These are phyloP conservation scores for Hemibagrus guttatus DNA, from an alignment of 2,797 vertebrate genomes.

Conservation along the genomic window DNA sequence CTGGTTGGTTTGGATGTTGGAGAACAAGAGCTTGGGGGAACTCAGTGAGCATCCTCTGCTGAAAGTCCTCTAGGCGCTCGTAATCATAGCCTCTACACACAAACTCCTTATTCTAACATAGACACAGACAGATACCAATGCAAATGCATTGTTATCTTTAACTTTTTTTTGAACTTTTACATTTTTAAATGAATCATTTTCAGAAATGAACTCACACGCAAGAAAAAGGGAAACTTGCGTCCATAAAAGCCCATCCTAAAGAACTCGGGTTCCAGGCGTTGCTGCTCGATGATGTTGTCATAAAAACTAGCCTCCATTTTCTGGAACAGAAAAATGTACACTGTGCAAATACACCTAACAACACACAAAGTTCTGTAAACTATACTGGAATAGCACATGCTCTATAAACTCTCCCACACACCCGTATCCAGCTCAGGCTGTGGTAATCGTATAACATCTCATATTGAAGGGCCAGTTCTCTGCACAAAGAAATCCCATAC, in stretches of 20 bases:
- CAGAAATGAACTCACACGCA: slow-evolving; percentile 81
- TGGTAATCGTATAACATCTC: slow-evolving; percentile 97
- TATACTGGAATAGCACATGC: background rate
- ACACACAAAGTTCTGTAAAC: background rate
- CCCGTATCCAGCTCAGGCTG: slow-evolving; percentile 99
- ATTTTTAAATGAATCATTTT: background rate
- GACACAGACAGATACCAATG: background rate
- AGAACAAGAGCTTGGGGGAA: slow-evolving; percentile 98
- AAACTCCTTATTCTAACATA: slow-evolving; percentile 93
- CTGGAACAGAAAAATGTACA: slow-evolving; percentile 65
- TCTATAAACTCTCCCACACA: slow-evolving; percentile 68
- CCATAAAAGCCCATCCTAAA: slow-evolving; percentile 98
- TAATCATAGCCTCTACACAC: slow-evolving; percentile 98
- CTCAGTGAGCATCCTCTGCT: slow-evolving; percentile 97
- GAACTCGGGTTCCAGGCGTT: slow-evolving; percentile 96
- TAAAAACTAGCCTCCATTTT: slow-evolving; percentile 99
- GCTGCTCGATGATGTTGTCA: slow-evolving; percentile 97
- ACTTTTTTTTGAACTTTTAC: background rate
- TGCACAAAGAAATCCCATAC: slow-evolving; percentile 95
- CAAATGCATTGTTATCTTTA: background rate
- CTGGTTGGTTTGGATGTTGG: slow-evolving; percentile 98
- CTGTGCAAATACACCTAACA: background rate
- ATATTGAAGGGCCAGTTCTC: slow-evolving; percentile 95
- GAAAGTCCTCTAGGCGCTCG: slow-evolving; percentile 96
- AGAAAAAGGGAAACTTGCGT: slow-evolving; percentile 98